Evolutionary conservation across 1,140 invertebrate species (phyloP), one percentile per base, ranked within the genome.

Genomic region (Bombyx mandarina): DNA sequence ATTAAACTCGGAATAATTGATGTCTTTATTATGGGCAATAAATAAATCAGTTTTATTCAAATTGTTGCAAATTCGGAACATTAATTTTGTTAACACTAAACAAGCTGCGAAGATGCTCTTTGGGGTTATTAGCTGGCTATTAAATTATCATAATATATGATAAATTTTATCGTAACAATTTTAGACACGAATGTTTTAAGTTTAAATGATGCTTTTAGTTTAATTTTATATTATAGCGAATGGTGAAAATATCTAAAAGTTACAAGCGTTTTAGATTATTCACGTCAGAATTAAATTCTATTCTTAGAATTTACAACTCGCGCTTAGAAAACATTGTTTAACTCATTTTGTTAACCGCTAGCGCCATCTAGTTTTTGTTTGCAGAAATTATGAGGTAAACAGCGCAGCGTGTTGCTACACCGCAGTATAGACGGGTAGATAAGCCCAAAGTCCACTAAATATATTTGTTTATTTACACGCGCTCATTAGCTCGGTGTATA

Each of bases 31-130:
- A 71, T 61, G 56, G 48, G 52, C 57, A 65, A 79, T 77, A 76
- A 77, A 79, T 73, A 67, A 77, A 71, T 56, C 55, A 49, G 43
- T 12, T 56, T 77, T 75, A 77, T 75, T 75, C 69, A 78, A 77
- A 75, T 75, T 56, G 60, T 71, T 76, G 74, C 67, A 66, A 70
- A 73, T 73, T 67, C 63, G 63, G 52, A 56, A 65, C 62, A 68
- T 75, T 66, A 67, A 69, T 71, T 71, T 63, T 56, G 26, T 59
- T 43, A 51, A 62, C 53, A 57, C 50, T 63, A 63, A 56, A 63
- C 59, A 64, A 66, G 57, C 45, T 47, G 54, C 43, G 10, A 49
- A 56, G n/a, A 44, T 35, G 8, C 42, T 44, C 7, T 44, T 43
- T 48, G n/a, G 54, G 18, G 18, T 48, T 48, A 56, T 57, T 62